Percentiles rank a stretch among this genome's conserved stretches.
Evolutionary conservation across 2,113 vertebrate species (phyloP).

Genomic region (Gopherus evgoodei): DNA sequence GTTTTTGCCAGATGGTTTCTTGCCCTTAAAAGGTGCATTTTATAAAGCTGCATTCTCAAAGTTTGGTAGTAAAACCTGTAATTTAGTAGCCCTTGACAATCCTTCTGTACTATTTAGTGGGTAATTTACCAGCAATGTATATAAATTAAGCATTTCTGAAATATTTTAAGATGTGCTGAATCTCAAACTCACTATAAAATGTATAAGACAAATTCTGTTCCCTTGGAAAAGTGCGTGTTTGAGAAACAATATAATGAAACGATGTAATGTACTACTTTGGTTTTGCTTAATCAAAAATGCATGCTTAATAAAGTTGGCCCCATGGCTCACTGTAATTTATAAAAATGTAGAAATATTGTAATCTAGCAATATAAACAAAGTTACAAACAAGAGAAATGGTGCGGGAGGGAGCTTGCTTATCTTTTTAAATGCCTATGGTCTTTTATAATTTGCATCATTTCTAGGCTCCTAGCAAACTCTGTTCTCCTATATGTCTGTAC

Average conservation of each 20-base stretch:
- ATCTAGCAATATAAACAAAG: background rate
- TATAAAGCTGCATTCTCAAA: background rate
- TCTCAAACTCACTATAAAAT: background rate
- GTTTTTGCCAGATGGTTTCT: background rate
- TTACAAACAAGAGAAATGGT: background rate
- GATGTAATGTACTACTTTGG: background rate
- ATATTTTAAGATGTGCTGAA: background rate
- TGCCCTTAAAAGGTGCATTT: background rate
- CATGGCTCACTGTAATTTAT: background rate
- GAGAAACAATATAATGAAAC: background rate
- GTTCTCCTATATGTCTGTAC: background rate
- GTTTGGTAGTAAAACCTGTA: background rate
- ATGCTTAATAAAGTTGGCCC: background rate
- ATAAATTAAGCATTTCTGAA: background rate
- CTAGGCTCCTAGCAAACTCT: background rate
- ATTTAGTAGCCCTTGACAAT: background rate
- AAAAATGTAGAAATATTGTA: background rate
- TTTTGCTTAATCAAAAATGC: background rate
- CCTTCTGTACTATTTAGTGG: background rate
- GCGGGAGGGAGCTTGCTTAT: background rate
- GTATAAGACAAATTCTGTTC: background rate
- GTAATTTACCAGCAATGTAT: background rate
- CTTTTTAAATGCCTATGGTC: background rate
- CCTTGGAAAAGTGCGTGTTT: background rate
- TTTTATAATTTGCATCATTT: background rate